Base-by-base conservation (phyloP, 1,140 invertebrate genomes). In the Drosophila navojoa region DNA sequence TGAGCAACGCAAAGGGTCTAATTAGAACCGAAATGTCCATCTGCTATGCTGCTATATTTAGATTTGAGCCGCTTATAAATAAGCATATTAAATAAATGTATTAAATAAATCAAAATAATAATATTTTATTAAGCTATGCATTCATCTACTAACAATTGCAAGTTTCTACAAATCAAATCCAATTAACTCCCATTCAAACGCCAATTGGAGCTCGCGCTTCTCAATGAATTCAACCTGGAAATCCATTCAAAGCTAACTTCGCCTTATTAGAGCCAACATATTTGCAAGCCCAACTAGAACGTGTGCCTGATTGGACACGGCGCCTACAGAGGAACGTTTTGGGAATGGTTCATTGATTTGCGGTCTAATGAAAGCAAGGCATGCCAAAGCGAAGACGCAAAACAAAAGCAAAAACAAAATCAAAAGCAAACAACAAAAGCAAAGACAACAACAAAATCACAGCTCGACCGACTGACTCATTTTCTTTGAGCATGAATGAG, bases 401-500 rank as follows among this genome's bases (percentile, higher is more conserved):
- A 63, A 38, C 50, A 59, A 69, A 74, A 53, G 22, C 45, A 27
- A 53, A 50, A 54, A 27, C 62, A 79, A 40, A 38, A 68, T 60
- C n/a, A 59, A 42, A 25, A 19, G 44, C 57, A 67, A 59, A 27
- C 52, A 63, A n/a, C n/a, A 54, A 32, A 52, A 27, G 40, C 38
- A 59, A 59, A 60, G 77, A 64, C 47, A 52, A 53, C 29, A 70
- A 64, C 67, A 44, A 57, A 53, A 32, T 16, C 1, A 61, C 68
- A 53, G 76, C 72, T 72, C 81, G 81, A 81, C 78, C 77, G 81
- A 85, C 79, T 89, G 84, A 87, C 84, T 87, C 79, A 87, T 76
- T 81, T 81, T 86, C 45, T 45, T 62, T 35, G 52, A 53, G 60
- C 57, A 66, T 85, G 73, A 79, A 77, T 80, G 72, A 66, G 66